Base-by-base conservation (phyloP, 35 echinoderm and acorn worm species). In the Eucidaris tribuloides region DNA sequence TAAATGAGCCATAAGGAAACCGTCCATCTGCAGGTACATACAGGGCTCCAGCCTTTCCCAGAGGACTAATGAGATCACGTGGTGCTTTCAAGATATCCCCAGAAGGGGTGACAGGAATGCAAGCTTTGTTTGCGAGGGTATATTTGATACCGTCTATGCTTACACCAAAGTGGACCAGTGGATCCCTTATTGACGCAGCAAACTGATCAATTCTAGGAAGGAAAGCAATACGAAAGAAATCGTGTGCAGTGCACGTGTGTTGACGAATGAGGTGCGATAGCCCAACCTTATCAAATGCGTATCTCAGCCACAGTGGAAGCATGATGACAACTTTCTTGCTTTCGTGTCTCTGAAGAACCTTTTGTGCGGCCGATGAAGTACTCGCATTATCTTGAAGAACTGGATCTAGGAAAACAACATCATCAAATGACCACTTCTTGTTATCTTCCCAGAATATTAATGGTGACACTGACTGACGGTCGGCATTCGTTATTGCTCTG, bases 1-100 rank as follows among this genome's bases (percentile, higher is more conserved):
- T 29, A n/a, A 80, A 83, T 7, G 23, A 30, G 2, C 70, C 88
- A 29, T 37, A 48, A 15, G 88, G 88, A 84, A 90, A 90, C 18
- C 80, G 45, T 27, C 32, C 52, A n/a, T 90, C 87, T 27, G 6
- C 57, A 13, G 45, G 29, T 9, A 31, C 35, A 46, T 76, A 90
- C 2, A 90, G 56, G 23, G 19, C 37, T 5, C 68, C 57, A 72
- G 56, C 63, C 20, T 58, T 64, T 29, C 48, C 40, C n/a, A 45
- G 0, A 7, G 88, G 88, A 32, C 84, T 45, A 20, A 90, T 59
- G 39, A 90, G 55, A 22, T 79, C 33, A 2, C 13, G 5, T 33
- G 88, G 88, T 19, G 0, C 54, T 13, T 65, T 35, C 14, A 84
- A 29, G 42, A 24, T 46, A n/a, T 76, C 46, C 28, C 81, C 87